Conservation (phyloP, 2,888 invertebrate species). For the Didymodactylos carnosus region DNA sequence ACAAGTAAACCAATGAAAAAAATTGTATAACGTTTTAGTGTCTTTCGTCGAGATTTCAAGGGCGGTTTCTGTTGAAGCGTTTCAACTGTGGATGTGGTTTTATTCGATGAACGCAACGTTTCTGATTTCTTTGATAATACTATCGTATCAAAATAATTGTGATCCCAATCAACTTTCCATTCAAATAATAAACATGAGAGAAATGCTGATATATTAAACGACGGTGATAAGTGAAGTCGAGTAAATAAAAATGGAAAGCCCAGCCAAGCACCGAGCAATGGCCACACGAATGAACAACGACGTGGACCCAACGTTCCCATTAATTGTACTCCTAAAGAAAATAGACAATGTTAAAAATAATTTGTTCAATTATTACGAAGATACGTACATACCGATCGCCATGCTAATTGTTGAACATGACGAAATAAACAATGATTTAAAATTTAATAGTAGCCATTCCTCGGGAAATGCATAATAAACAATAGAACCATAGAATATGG, state of each 20-base stretch:
- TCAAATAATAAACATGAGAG: conserved; percentile 34
- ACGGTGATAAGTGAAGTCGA: conserved; percentile 12
- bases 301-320: conserved; percentile 75
- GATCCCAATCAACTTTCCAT: conserved; percentile 20
- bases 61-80: neutral
- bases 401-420: neutral
- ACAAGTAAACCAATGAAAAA: neutral
- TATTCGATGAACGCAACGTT: conserved; percentile 40
- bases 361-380: neutral
- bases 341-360: neutral
- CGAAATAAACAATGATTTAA: neutral
- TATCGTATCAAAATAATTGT: conserved; percentile 51
- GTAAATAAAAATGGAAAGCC: conserved; percentile 44
- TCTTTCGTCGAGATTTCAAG: neutral
- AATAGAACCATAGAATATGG: neutral
- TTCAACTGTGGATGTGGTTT: too few species aligned
- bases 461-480: neutral
- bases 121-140: conserved; percentile 36
- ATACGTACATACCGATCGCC: neutral
- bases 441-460: neutral
- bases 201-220: conserved; percentile 23
- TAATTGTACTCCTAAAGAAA: conserved; percentile 22
- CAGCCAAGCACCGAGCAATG: conserved; percentile 45
- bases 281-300: conserved; percentile 49
- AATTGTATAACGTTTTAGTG: neutral